These are phyloP conservation scores for Salvelinus sp. DNA, from an alignment of 2,113 vertebrate species.

Conservation along the genomic window DNA sequence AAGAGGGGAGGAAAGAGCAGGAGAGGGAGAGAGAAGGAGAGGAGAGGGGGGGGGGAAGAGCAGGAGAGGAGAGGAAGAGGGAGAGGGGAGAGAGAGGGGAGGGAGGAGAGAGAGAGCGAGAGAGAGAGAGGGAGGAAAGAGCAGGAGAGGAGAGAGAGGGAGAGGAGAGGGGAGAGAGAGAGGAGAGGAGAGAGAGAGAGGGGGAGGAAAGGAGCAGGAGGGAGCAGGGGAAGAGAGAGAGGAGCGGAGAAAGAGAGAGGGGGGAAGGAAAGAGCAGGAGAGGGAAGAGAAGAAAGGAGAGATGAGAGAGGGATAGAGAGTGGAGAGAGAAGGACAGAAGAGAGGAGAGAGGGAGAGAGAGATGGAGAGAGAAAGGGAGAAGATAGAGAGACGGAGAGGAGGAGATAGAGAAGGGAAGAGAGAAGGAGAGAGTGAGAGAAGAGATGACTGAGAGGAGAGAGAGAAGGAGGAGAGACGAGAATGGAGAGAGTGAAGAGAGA, in stretches of 20 bases:
- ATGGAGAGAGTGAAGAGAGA: not conserved
- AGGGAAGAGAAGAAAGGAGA: not conserved
- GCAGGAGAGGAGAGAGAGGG: not conserved
- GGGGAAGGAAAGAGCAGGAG: not conserved
- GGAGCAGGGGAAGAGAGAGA: not conserved
- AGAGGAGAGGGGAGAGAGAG: not conserved
- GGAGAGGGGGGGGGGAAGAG: not conserved
- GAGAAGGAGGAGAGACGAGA: not conserved
- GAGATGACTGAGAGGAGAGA: conserved; percentile 46
- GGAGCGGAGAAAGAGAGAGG: too few relatives aligned
- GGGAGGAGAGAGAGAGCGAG: conserved; percentile 13
- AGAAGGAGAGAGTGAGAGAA: conserved; percentile 20
- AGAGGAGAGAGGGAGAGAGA: conserved; percentile 24
- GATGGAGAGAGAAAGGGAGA: not conserved
- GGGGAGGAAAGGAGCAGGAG: not conserved
- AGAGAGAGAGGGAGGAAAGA: not conserved
- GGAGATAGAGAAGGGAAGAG: conserved; percentile 9
- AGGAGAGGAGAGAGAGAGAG: too few relatives aligned
- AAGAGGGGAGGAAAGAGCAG: conserved; percentile 14
- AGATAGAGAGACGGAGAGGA: conserved; percentile 29
- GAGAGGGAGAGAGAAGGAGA: conserved; percentile 5
- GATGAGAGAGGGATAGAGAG: conserved; percentile 20
- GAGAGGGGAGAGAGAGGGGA: too few relatives aligned
- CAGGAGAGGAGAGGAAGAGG: not conserved
- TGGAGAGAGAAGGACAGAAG: conserved; percentile 31